Base-by-base conservation (phyloP, 2,888 invertebrate genomes). In the Suillia variegata region DNA sequence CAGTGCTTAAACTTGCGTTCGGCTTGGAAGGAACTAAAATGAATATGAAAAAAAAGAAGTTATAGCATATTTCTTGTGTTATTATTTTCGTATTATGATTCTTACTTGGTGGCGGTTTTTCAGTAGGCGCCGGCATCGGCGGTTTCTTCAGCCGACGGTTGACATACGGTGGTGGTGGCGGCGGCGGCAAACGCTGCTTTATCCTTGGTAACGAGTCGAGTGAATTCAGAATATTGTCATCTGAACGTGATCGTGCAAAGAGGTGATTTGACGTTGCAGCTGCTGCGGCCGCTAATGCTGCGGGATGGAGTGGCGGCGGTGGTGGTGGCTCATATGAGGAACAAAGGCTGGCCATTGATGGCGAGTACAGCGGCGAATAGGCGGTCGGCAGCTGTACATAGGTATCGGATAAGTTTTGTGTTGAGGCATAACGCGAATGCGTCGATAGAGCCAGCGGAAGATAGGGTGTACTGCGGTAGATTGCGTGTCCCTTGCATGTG, bases 391-490 rank as follows among this genome's bases (percentile, higher is more conserved):
- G 80, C 79, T 89, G 89, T 10, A 90, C 87, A 69, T 90, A 90
- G 0, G 90, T 88, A 76, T 90, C 89, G 1, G 89, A 89, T 42
- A 93, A 85, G 79, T 92, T 92, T 77, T 92, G 91, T 74, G 91
- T 90, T 5, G 92, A 92, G 20, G 92, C 89, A 76, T 91, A 92
- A 61, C 89, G 87, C 5, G 90, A 88, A 21, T 88, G 85, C 12
- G 87, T 85, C 4, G 89, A 88, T 66, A 88, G 80, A 1, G 89
- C 86, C 54, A 88, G 85, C 0, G 89, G 87, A 54, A 93, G 84
- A 78, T 91, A 93, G 0, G 93, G 93, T 0, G 93, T 91, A 70
- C 92, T 93, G 65, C 92, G 85, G 75, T 94, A 94, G 70, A 93
- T 88, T 52, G 91, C 85, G 58, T 90, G 88, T 60, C 87, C 88